These are phyloP conservation scores for Cydia pomonella DNA, from an alignment of 1,140 invertebrate species.

Conservation along the genomic window DNA sequence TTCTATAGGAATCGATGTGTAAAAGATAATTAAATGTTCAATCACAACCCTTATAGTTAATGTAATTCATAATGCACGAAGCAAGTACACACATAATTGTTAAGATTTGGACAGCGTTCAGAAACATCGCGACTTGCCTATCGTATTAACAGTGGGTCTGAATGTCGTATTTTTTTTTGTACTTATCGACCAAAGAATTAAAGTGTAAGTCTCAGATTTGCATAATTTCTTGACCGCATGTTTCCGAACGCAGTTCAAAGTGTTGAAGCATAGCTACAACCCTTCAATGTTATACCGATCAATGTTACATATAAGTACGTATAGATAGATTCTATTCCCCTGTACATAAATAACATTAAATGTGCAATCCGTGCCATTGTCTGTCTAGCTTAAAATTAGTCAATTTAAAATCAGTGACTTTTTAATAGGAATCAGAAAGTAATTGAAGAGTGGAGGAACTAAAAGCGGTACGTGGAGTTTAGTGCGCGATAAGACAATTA, in stretches of 20 bases:
- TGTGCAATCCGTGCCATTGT: constrained; percentile 80
- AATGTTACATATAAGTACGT: constrained; percentile 59
- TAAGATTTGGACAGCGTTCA: constrained; percentile 27
- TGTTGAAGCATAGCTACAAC: constrained; percentile 53
- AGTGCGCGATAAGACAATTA: constrained; percentile 44
- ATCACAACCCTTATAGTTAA: constrained; percentile 33
- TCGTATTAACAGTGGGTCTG: neutral
- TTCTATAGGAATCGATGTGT: constrained; percentile 32
- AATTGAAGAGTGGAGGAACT: constrained; percentile 32
- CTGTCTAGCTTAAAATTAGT: constrained; percentile 77
- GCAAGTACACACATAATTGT: constrained; percentile 29
- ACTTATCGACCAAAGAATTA: constrained; percentile 26
- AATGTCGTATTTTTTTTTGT: constrained; percentile 26
- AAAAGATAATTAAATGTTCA: constrained; percentile 31
- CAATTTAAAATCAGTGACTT: constrained; percentile 68
- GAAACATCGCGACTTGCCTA: neutral
- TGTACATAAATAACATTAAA: constrained; percentile 74
- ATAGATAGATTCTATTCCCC: constrained; percentile 67
- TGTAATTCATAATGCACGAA: constrained; percentile 32
- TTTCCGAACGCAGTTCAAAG: constrained; percentile 20
- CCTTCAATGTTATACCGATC: constrained; percentile 51
- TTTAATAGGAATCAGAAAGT: constrained; percentile 31
- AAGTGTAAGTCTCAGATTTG: constrained; percentile 4
- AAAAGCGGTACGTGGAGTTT: constrained; percentile 35
- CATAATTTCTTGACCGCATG: neutral